Conservation (phyloP, 2,888 invertebrate genomes). For the Junonia oenone region DNA sequence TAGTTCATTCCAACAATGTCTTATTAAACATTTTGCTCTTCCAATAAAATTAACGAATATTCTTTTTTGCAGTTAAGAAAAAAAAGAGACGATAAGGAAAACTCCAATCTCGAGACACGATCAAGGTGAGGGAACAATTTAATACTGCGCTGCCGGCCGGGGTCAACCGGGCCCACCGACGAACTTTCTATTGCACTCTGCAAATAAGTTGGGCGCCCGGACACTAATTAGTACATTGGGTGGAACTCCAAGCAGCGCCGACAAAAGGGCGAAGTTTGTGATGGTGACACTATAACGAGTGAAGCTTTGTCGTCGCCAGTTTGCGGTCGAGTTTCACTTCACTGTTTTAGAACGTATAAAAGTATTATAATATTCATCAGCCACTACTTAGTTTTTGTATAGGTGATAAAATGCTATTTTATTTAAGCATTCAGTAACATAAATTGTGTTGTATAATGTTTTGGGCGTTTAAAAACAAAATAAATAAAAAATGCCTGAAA, state of each 20-base stretch:
- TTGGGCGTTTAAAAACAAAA: too few relatives aligned
- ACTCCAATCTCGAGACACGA: conserved; percentile 29
- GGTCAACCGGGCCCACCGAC: conserved; percentile 45
- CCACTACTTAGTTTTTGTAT: neutral
- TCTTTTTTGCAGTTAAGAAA: neutral
- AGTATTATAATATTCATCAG: neutral
- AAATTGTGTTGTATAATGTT: too few relatives aligned
- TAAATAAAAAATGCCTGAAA: too few relatives aligned
- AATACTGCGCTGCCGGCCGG: conserved; percentile 37
- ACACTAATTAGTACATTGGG: conserved; percentile 70
- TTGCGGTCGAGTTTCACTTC: conserved; percentile 24
- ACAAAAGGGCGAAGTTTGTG: conserved; percentile 61
- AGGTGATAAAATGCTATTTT: too few relatives aligned
- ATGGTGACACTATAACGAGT: conserved; percentile 53
- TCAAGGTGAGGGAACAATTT: conserved; percentile 44
- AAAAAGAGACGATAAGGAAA: neutral
- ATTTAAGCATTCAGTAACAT: too few relatives aligned
- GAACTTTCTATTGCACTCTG: conserved; percentile 61
- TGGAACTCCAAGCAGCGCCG: conserved; percentile 38
- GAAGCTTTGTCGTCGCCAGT: conserved; percentile 39
- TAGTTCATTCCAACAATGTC: too few relatives aligned
- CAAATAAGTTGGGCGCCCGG: conserved; percentile 49
- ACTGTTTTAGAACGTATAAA: conserved; percentile 11
- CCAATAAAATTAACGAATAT: neutral
- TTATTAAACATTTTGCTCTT: neutral